These are phyloP conservation scores for Helicoverpa assulta DNA, from an alignment of 2,888 invertebrate species.

Conservation along the genomic window DNA sequence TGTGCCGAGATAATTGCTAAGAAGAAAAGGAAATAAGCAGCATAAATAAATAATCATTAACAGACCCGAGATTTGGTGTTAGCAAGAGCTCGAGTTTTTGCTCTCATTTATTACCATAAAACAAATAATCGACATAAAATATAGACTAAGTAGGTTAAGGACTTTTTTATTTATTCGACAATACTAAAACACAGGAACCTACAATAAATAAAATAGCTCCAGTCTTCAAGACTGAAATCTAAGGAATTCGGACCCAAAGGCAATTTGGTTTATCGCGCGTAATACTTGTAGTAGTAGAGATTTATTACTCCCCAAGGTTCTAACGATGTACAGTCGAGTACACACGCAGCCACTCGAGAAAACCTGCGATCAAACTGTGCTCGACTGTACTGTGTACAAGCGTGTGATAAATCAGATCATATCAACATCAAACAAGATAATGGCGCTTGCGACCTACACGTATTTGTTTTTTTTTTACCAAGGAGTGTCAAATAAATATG, in stretches of 20 bases:
- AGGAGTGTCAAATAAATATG: slow-evolving; percentile 52
- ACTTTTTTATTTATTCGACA: neutral
- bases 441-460: slow-evolving; percentile 50
- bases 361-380: slow-evolving; percentile 25
- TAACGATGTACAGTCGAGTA: slow-evolving; percentile 14
- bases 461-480: slow-evolving; percentile 35
- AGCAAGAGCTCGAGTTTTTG: neutral
- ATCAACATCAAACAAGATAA: slow-evolving; percentile 54
- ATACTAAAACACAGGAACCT: neutral
- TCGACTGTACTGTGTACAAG: slow-evolving; percentile 34
- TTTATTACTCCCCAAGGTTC: slow-evolving; percentile 1
- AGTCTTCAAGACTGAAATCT: neutral
- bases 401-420: slow-evolving; percentile 55
- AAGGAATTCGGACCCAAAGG: slow-evolving; percentile 18
- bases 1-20: neutral
- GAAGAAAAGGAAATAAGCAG: slow-evolving; percentile 5
- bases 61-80: neutral
- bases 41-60: slow-evolving; percentile 14
- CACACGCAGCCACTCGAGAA: slow-evolving; percentile 24
- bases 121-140: neutral
- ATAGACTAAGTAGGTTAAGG: neutral
- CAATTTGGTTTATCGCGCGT: slow-evolving; percentile 15
- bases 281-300: neutral
- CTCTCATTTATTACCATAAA: slow-evolving; percentile 1
- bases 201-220: slow-evolving; percentile 23